Evolutionary conservation across 2,113 vertebrate species (phyloP).

Genomic region (Charina bottae): DNA sequence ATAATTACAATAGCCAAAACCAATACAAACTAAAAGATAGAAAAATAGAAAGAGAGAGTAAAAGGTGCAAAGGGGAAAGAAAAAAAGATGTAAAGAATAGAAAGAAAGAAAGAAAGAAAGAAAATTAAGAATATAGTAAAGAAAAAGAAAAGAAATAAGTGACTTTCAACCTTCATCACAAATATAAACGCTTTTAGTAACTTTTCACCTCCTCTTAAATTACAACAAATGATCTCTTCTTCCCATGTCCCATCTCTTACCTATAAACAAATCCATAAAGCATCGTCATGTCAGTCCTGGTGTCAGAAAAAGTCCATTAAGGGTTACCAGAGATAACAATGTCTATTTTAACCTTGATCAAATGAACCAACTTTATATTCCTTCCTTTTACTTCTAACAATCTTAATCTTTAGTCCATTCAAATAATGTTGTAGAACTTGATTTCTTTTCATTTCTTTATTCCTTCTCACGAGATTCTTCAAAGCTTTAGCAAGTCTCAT

Average conservation of each 20-base stretch:
- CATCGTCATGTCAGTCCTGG: background rate
- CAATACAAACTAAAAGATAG: background rate
- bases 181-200: background rate
- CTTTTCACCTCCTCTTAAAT: background rate
- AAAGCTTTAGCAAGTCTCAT: background rate
- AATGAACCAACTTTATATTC: background rate
- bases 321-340: background rate
- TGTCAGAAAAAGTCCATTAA: background rate
- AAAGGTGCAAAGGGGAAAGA: background rate
- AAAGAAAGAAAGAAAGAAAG: background rate
- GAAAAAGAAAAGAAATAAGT: background rate
- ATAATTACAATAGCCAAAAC: background rate
- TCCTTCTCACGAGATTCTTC: background rate
- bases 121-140: background rate
- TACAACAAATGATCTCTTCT: background rate
- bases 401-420: background rate
- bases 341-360: background rate
- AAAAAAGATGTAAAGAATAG: background rate
- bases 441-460: background rate
- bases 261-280: background rate
- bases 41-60: background rate
- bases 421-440: background rate
- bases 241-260: background rate
- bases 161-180: background rate
- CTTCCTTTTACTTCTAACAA: background rate